Percentiles rank a stretch among this genome's conserved stretches.
Conservation (phyloP, 1,140 invertebrate species). For the Papilio polyxenes region DNA sequence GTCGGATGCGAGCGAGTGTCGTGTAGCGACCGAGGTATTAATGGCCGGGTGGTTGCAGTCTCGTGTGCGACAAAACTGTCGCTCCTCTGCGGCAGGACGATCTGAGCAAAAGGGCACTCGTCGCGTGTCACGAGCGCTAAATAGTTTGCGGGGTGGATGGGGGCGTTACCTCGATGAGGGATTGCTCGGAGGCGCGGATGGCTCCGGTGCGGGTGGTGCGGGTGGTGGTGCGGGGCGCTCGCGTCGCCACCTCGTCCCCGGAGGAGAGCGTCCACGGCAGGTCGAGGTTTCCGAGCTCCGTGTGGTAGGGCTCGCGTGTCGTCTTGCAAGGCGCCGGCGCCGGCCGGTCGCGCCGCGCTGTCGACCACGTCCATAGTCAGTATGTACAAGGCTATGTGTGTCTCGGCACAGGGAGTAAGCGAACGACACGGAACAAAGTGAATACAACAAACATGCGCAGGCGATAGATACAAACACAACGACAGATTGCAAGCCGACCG, state of each 20-base stretch:
- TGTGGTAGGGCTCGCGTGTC: constrained; percentile 61
- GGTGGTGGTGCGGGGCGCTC: constrained; percentile 54
- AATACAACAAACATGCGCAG: constrained; percentile 31
- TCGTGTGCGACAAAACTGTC: no score
- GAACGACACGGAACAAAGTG: constrained; percentile 3
- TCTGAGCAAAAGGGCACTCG: background rate
- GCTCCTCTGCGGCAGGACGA: background rate
- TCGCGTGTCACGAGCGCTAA: background rate
- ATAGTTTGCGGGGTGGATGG: background rate
- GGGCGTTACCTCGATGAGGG: constrained; percentile 12
- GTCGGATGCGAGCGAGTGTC: no score
- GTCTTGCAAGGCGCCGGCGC: constrained; percentile 60
- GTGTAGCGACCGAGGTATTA: background rate
- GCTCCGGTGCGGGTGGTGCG: constrained; percentile 44
- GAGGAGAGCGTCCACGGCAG: constrained; percentile 66
- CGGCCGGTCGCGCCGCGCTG: constrained; percentile 57
- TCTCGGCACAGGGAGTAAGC: constrained; percentile 9
- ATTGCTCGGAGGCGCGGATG: background rate
- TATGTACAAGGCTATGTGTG: background rate
- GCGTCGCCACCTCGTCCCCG: constrained; percentile 62
- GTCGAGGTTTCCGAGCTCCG: constrained; percentile 64
- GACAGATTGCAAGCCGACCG: constrained; percentile 29
- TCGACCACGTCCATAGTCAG: constrained; percentile 17
- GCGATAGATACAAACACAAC: background rate
- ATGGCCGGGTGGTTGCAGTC: no score